Base-by-base conservation (phyloP, 2,113 vertebrate genomes). In the Rhizomys pruinosus region DNA sequence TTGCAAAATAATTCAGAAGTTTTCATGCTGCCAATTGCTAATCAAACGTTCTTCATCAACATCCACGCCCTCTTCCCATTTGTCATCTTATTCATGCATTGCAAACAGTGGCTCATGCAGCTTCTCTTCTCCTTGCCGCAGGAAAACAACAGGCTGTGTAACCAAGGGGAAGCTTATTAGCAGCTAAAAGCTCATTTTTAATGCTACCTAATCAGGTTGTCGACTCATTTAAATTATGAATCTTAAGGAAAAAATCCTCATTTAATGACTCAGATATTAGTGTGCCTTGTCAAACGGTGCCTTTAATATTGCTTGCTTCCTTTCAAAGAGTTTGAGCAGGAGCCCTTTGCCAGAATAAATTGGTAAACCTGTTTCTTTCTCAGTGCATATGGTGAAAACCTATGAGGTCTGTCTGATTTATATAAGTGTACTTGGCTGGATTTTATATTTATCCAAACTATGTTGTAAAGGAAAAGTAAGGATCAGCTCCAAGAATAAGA, bases 1-100 rank as follows among this genome's bases (percentile, higher is more conserved):
- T 92, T 97, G 96, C 95, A 95, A 96, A 96, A 96, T 95, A 97
- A 97, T 95, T 97, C 93, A 95, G 87, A 93, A 96, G 93, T 96
- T 97, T 97, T 90, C 92, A 91, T 90, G 93, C 86, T 96, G 95
- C 97, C 96, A 94, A 96, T 96, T 97, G 94, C 94, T 97, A 96
- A 96, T 97, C 95, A 96, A 97, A 95, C 92, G 22, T 93, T 97
- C 91, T 94, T 96, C 95, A 94, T 94, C 96, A 92, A 96, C 93
- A 97, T 97, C 94, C 96, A 92, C 76, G 2, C 92, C 93, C 94
- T 96, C 96, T 92, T 92, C 57, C 95, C 95, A 92, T 97, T 96
- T 97, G 95, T 96, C 91, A 79, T 95, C 61, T 27, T 77, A 72
- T 84, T 95, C 90, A 80, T 90, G 91, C 59, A 80, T 20, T 72